Evolutionary conservation across 2,113 vertebrate species (phyloP).

Genomic region (Anolis sagrei): DNA sequence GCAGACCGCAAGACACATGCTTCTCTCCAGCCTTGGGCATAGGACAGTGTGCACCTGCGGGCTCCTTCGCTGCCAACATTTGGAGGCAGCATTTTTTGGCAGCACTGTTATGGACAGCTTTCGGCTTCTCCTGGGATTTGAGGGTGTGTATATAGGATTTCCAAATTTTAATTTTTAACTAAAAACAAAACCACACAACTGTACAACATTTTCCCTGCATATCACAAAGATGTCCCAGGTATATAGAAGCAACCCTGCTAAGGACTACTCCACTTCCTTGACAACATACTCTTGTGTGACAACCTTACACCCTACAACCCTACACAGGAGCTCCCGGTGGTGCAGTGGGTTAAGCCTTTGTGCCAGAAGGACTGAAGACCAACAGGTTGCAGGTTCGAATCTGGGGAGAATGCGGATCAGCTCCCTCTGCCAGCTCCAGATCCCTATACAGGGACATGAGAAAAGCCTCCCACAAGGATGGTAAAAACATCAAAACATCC

Average conservation of each 20-base stretch:
- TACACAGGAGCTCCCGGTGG: too few species aligned
- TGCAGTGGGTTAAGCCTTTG: too few species aligned
- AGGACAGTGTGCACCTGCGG: neutral
- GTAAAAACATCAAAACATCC: too few species aligned
- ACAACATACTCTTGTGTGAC: neutral
- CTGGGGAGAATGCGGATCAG: too few species aligned
- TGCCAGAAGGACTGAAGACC: too few species aligned
- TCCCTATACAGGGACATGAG: too few species aligned
- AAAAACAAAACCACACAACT: neutral
- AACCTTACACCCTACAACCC: too few species aligned
- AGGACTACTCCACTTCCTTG: too few species aligned
- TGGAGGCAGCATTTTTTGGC: neutral
- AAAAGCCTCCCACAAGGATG: too few species aligned
- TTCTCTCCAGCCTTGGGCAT: neutral
- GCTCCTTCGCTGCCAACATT: neutral
- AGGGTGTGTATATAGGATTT: neutral
- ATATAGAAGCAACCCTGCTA: neutral
- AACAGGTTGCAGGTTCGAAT: too few species aligned
- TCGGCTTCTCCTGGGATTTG: neutral
- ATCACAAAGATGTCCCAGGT: too few species aligned
- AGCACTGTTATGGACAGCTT: neutral
- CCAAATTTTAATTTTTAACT: neutral
- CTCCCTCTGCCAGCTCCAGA: too few species aligned
- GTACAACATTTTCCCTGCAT: neutral
- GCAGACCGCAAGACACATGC: neutral